Conservation (phyloP, 2,113 vertebrate species). For the Glaucidium brasilianum region DNA sequence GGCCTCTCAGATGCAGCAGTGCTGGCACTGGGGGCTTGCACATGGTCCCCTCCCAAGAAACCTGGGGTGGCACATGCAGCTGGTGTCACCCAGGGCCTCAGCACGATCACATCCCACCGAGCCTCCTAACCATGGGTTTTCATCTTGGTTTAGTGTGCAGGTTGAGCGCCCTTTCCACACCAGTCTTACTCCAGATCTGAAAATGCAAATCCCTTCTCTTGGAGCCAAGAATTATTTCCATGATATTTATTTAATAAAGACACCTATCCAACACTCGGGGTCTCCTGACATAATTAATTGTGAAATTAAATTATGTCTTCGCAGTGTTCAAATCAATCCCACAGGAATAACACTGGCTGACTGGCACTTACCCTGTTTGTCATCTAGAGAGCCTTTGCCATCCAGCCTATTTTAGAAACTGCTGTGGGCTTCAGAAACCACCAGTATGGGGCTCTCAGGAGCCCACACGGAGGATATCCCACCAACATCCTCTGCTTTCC, state of each 20-base stretch:
- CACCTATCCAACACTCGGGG: background rate
- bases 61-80: accelerated
- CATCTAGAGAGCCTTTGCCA: background rate
- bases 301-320: background rate
- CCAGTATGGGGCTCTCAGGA: background rate
- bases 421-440: background rate
- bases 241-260: background rate
- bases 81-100: background rate
- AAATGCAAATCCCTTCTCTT: background rate
- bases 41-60: background rate
- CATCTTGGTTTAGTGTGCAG: background rate
- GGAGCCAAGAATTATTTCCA: background rate
- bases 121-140: background rate
- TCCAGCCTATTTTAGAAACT: background rate
- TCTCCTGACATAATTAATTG: background rate
- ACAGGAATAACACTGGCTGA: background rate
- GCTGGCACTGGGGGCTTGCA: background rate
- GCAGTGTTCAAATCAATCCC: background rate
- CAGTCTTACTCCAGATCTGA: background rate
- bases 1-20: background rate
- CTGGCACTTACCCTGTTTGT: background rate
- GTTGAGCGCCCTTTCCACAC: background rate
- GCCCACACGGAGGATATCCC: background rate
- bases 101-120: accelerated
- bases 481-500: background rate